Conservation (phyloP, 2,797 vertebrate species). For the Intellagama lesueurii region DNA sequence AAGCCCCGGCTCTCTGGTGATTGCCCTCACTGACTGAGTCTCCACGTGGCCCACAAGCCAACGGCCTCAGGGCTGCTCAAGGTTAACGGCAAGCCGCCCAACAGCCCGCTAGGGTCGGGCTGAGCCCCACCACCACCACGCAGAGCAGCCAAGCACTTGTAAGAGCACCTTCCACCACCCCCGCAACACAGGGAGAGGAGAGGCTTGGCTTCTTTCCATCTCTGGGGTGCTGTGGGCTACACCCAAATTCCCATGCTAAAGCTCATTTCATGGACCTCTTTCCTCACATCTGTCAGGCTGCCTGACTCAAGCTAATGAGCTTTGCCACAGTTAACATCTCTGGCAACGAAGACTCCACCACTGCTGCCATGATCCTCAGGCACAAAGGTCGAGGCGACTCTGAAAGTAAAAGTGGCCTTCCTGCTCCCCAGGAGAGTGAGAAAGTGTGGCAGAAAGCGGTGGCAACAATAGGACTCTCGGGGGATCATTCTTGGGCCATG, state of each 20-base stretch:
- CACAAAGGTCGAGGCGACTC: too few species aligned
- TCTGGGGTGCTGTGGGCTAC: neutral
- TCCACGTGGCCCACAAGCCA: too few species aligned
- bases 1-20: too few species aligned
- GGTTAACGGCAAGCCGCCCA: too few species aligned
- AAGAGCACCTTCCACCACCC: neutral
- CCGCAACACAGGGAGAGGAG: too few species aligned
- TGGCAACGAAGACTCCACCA: neutral
- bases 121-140: neutral
- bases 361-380: neutral
- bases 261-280: neutral
- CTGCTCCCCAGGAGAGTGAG: neutral
- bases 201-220: neutral
- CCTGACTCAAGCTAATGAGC: neutral
- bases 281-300: neutral
- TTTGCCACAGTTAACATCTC: neutral
- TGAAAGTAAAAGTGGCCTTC: neutral
- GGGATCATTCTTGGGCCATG: too few species aligned
- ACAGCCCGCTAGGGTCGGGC: too few species aligned
- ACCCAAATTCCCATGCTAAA: neutral
- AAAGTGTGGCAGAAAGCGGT: too few species aligned
- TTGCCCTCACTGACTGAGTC: too few species aligned
- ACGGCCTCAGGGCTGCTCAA: too few species aligned
- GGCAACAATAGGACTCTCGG: rapidly evolving
- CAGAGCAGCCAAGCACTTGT: neutral